These are phyloP conservation scores for Malthinus seriepunctatus DNA, from an alignment of 2,888 invertebrate genomes.

Conservation along the genomic window DNA sequence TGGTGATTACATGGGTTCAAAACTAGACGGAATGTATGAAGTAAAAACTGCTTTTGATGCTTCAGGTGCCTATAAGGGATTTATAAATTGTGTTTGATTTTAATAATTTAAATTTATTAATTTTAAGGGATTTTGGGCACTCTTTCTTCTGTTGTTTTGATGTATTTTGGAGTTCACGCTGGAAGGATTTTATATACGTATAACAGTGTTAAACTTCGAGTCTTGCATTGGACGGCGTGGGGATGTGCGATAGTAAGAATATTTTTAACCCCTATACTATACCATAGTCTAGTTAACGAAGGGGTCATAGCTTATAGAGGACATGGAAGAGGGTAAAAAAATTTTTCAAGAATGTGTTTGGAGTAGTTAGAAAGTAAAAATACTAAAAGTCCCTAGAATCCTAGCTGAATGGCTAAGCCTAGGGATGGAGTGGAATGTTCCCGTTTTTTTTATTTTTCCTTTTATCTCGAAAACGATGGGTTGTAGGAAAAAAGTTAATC, in stretches of 20 bases:
- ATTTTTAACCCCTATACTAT: too few relatives aligned
- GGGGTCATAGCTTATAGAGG: too few relatives aligned
- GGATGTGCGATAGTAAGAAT: constrained; percentile 56
- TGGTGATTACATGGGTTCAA: constrained; percentile 67
- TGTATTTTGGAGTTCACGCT: constrained; percentile 76
- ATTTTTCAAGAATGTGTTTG: too few relatives aligned
- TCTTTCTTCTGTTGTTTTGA: constrained; percentile 67
- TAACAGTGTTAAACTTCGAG: constrained; percentile 61
- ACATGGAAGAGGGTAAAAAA: too few relatives aligned
- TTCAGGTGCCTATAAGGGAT: constrained; percentile 64
- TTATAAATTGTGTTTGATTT: neutral
- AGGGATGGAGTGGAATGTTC: too few relatives aligned
- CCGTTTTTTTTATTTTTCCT: too few relatives aligned
- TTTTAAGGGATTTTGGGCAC: constrained; percentile 72
- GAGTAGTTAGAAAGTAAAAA: too few relatives aligned
- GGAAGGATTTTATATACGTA: constrained; percentile 75
- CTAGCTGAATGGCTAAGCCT: too few relatives aligned
- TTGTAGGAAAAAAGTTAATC: too few relatives aligned
- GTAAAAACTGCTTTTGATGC: constrained; percentile 72
- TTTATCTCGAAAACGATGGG: too few relatives aligned
- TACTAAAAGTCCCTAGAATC: too few relatives aligned
- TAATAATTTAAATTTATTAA: constrained; percentile 50
- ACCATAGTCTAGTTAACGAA: too few relatives aligned
- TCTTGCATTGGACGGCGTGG: constrained; percentile 64
- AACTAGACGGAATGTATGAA: constrained; percentile 63